Base-by-base conservation (phyloP, 2,888 invertebrate species). In the Leucophenga maculata region DNA sequence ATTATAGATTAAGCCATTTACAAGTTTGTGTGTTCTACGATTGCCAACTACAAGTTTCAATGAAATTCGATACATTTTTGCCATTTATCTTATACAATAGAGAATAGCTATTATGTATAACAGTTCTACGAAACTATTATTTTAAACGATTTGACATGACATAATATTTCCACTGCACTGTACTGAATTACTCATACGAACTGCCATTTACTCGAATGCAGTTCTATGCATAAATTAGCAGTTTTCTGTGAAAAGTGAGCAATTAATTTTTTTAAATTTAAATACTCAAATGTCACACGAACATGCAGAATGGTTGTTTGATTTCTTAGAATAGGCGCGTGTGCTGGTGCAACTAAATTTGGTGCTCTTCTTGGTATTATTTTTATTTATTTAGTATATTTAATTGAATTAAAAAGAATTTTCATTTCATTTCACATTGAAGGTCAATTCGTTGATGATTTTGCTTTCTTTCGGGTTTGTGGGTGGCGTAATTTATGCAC, bases 381-480 rank as follows among this genome's bases (percentile, higher is more conserved):
- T 26, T 26, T 22, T 48, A 18, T 46, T 46, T 46, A 22, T 20
- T 64, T 59, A 48, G 26, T 46, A 4, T 22, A 48, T 64, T 64
- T 64, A 44, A 52, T 65, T 65, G 14, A 57, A 57, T 57, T 57
- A 57, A 26, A 57, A 26, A 52, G 72, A 74, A 78, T 77, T 77
- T 77, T 78, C 79, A 75, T 77, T 77, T 78, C 79, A 75, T 77
- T 77, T 78, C 79, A 77, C 70, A 71, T 77, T 75, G 75, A 77
- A 77, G 79, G 77, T 77, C 77, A 9, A 11, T 39, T 39, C 8
- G 3, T 6, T 11, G 11, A 11, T 9, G 8, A 39, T 39, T 39
- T 39, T 8, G 9, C 11, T 39, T 39, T 11, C 11, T 39, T 39
- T 39, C 3, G 11, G 1, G 39, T 39, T 39, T 39, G 39, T 39